Evolutionary conservation across 92 coral and sea anemone species (phyloP), one percentile per base, ranked within the genome.

Genomic region (Phymanthus crucifer): DNA sequence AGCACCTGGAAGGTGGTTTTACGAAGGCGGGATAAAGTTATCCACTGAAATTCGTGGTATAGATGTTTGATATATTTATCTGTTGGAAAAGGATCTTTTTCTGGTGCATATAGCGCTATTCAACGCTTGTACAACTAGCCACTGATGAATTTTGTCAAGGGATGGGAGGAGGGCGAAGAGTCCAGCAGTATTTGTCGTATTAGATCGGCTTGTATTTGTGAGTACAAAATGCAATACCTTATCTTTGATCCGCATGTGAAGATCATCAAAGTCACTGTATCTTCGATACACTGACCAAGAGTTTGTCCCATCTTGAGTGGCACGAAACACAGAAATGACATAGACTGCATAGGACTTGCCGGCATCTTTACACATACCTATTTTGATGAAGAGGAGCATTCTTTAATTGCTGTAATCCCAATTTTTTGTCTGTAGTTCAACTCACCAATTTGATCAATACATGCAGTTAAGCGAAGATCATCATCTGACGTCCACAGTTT

Each of bases 261-360:
- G 76, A 73, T 95, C 97, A 85, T 95, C 98, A 93, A 95, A 95
- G 84, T 95, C 98, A 58, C 98, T 95, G 89, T 90, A 95, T 52
- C 98, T 88, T 70, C 98, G 92, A 77, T 91, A 89, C 33, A 95
- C 83, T 56, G 93, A 90, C 98, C 98, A 95, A 6, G 97, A 90
- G 32, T 85, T 89, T 27, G 98, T 95, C 24, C 98, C 97, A 37
- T 85, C 88, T 31, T 94, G 88, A 27, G 91, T 90, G 40, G 97
- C 83, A 34, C 95, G 97, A 74, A 90, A 95, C 45, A 95, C 98
- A 32, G 94, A 76, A 68, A 95, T 90, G 80, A 94, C 76, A 81
- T 95, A 95, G 29, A 88, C 81, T 21, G 94, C 94, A 72, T 87
- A 94, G 0, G 93, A 75, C 88, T 88, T 94, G 68, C 98, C 97